phyloP scores from a whole-genome alignment of 2,888 invertebrate genomes.

The Drosophila barbarae region DNA sequence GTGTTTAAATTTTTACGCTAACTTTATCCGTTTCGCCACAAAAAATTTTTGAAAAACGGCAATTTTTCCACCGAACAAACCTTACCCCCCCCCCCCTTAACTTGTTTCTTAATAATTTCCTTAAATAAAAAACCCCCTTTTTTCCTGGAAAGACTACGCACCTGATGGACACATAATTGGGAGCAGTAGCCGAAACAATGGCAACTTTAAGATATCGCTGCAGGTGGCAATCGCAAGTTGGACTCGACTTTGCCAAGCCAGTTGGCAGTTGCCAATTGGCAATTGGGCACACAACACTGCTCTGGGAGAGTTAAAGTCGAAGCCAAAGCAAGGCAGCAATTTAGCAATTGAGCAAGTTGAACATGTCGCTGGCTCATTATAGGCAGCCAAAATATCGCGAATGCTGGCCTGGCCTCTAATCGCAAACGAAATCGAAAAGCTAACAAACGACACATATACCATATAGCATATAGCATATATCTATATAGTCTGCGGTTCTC shows the following conservation, averaged over 20 bases:
- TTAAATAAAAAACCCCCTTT: not conserved
- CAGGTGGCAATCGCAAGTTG: conserved; percentile 55
- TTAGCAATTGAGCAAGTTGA: conserved; percentile 56
- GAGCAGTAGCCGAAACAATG: conserved; percentile 49
- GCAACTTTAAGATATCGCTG: conserved; percentile 32
- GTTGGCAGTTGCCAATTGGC: conserved; percentile 49
- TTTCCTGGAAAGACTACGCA: conserved; percentile 13
- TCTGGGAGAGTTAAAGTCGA: conserved; percentile 1
- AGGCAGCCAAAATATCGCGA: conserved; percentile 39
- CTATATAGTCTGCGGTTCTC: conserved; percentile 15
- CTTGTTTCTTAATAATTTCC: not conserved
- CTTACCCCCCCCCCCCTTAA: no score
- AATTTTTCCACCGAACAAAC: no score
- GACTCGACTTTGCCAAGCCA: conserved; percentile 22
- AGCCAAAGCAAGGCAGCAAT: conserved; percentile 24
- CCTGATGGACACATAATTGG: conserved; percentile 23
- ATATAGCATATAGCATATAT: conserved; percentile 2
- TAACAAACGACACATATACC: conserved; percentile 24
- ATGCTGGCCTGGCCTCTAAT: conserved; percentile 46
- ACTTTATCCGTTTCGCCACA: no score
- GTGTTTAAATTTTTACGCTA: no score
- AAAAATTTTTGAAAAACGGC: no score
- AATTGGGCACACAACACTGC: conserved; percentile 21
- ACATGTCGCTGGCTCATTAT: conserved; percentile 65
- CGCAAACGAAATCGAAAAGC: conserved; percentile 62